These are phyloP conservation scores for Actias luna DNA, from an alignment of 2,888 invertebrate species.

Conservation along the genomic window DNA sequence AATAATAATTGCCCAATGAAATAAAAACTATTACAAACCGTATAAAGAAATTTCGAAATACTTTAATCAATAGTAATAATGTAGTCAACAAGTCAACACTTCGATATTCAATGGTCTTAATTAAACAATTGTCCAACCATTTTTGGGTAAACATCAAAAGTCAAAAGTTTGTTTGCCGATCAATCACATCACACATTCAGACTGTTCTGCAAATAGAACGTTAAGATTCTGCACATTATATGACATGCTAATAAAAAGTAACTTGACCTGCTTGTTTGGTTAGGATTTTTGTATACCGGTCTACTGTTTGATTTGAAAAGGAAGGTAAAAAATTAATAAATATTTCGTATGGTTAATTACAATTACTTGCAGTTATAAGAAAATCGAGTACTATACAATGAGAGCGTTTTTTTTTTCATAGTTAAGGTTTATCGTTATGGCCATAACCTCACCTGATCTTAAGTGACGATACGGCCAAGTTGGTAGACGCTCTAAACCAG, in stretches of 20 bases:
- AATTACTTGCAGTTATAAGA: not conserved
- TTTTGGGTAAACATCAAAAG: not conserved
- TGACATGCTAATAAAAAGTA: not conserved
- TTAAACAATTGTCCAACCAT: constrained; percentile 2
- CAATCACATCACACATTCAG: constrained; percentile 1
- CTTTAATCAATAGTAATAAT: not conserved
- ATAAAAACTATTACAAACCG: not conserved
- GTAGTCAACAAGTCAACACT: constrained; percentile 7
- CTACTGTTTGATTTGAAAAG: not conserved
- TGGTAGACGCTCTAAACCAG: no score
- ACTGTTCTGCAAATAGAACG: constrained; percentile 1
- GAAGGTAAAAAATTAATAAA: not conserved
- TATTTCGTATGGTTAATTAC: not conserved
- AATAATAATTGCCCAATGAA: not conserved
- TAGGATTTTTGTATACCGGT: not conserved
- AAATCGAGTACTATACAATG: not conserved
- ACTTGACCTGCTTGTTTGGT: not conserved
- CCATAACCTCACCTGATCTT: no score
- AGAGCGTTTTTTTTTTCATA: not conserved
- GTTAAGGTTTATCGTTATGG: no score
- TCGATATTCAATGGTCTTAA: not conserved
- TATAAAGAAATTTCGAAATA: constrained; percentile 7
- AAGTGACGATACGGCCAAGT: no score
- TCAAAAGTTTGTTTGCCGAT: not conserved
- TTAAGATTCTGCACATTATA: not conserved